Conservation (phyloP, 2,888 invertebrate genomes). For the Nebria salina region DNA sequence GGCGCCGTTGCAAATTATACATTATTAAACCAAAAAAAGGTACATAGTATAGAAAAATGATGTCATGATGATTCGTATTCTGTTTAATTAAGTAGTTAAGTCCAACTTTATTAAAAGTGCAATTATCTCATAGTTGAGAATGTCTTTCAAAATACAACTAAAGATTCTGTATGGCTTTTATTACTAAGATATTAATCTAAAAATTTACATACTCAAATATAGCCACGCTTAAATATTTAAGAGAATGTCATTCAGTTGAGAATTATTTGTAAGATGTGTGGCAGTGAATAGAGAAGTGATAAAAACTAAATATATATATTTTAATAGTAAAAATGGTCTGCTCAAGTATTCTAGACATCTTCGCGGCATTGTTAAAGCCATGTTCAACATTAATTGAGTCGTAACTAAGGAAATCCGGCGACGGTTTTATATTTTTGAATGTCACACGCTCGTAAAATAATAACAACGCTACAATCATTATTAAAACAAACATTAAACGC, state of each 20-base stretch:
- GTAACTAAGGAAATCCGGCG: slow-evolving; percentile 46
- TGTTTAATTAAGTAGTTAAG: neutral
- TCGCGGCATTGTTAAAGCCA: slow-evolving; percentile 32
- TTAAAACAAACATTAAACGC: slow-evolving; percentile 36
- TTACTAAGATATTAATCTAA: too few species aligned
- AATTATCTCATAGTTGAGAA: too few species aligned
- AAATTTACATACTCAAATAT: too few species aligned
- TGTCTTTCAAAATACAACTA: too few species aligned
- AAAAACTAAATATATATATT: neutral
- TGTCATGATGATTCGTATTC: neutral
- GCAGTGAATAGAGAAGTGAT: neutral
- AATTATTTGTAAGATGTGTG: neutral
- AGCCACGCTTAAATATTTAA: too few species aligned
- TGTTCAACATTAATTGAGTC: slow-evolving; percentile 45
- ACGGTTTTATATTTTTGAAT: slow-evolving; percentile 35
- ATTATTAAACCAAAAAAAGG: neutral
- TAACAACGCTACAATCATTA: slow-evolving; percentile 34
- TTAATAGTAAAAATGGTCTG: neutral
- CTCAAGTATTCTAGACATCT: slow-evolving; percentile 29
- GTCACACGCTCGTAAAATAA: slow-evolving; percentile 42
- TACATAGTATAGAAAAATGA: neutral
- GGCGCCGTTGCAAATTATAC: slow-evolving; percentile 31
- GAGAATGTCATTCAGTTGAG: too few species aligned
- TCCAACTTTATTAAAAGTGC: neutral
- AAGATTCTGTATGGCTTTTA: too few species aligned